Conservation (phyloP, 2,888 invertebrate genomes). For the Lasius fuliginosus region DNA sequence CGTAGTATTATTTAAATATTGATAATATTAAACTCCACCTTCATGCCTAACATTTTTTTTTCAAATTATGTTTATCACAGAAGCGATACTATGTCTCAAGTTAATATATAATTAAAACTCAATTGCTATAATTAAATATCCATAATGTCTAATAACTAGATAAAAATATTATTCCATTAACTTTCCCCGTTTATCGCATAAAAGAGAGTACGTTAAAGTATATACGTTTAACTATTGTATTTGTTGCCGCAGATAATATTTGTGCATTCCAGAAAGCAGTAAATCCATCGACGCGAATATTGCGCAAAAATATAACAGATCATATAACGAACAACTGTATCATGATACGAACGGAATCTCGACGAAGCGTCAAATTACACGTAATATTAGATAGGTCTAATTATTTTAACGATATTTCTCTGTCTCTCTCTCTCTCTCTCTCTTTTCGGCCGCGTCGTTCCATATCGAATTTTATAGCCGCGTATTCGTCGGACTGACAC, state of each 20-base stretch:
- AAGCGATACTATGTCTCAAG: neutral
- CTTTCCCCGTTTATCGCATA: neutral
- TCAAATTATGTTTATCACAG: neutral
- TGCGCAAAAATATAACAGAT: slow-evolving; percentile 14
- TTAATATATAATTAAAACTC: neutral
- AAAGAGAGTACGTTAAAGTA: neutral
- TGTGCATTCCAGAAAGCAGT: neutral
- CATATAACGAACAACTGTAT: slow-evolving; percentile 19
- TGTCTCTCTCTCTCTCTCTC: neutral
- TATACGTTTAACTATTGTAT: neutral
- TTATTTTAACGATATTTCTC: slow-evolving; percentile 3
- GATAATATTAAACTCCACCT: too few relatives aligned
- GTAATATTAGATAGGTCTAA: slow-evolving; percentile 22
- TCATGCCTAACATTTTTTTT: neutral
- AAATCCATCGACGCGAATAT: slow-evolving; percentile 10
- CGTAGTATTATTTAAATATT: too few relatives aligned
- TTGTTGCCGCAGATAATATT: neutral
- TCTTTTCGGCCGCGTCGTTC: neutral
- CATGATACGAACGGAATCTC: slow-evolving; percentile 5
- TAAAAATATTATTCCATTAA: neutral
- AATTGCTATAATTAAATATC: neutral
- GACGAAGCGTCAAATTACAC: slow-evolving; percentile 20
- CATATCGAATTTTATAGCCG: slow-evolving; percentile 47
- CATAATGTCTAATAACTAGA: neutral
- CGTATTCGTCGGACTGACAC: slow-evolving; percentile 47